phyloP scores from a whole-genome alignment of 2,888 invertebrate species.

The Zeuzera pyrina region DNA sequence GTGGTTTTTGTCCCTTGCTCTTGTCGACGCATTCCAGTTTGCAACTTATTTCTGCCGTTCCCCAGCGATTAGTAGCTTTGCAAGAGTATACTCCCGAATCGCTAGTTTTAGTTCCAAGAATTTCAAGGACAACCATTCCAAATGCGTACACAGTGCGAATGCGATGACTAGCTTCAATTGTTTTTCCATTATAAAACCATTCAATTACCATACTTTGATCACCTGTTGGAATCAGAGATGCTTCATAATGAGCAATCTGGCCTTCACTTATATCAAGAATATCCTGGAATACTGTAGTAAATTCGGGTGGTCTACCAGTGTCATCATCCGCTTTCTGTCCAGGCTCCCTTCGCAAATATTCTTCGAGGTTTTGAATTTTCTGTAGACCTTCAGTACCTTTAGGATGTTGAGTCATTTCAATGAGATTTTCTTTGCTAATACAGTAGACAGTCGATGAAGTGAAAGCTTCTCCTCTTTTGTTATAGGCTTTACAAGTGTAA shows the following conservation, averaged over 20 bases:
- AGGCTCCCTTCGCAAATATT: slow-evolving; percentile 83
- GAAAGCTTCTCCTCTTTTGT: slow-evolving; percentile 91
- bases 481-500: slow-evolving; percentile 92
- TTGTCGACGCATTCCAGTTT: slow-evolving; percentile 88
- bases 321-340: slow-evolving; percentile 79
- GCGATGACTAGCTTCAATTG: slow-evolving; percentile 90
- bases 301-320: slow-evolving; percentile 88
- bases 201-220: slow-evolving; percentile 95
- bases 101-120: slow-evolving; percentile 92
- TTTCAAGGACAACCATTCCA: slow-evolving; percentile 97
- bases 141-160: slow-evolving; percentile 96
- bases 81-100: slow-evolving; percentile 94
- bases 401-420: slow-evolving; percentile 93
- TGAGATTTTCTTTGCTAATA: slow-evolving; percentile 84
- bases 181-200: slow-evolving; percentile 96
- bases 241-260: slow-evolving; percentile 98
- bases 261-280: slow-evolving; percentile 91
- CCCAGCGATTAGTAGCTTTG: slow-evolving; percentile 91
- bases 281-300: slow-evolving; percentile 89
- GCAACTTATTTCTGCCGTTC: slow-evolving; percentile 88
- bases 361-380: slow-evolving; percentile 92
- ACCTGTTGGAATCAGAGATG: slow-evolving; percentile 93
- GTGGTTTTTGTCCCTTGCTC: slow-evolving; percentile 88
- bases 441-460: slow-evolving; percentile 92
- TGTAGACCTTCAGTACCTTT: slow-evolving; percentile 95